phyloP scores from a whole-genome alignment of 2,888 invertebrate species.

The Mongoloraphidia duomilia region DNA sequence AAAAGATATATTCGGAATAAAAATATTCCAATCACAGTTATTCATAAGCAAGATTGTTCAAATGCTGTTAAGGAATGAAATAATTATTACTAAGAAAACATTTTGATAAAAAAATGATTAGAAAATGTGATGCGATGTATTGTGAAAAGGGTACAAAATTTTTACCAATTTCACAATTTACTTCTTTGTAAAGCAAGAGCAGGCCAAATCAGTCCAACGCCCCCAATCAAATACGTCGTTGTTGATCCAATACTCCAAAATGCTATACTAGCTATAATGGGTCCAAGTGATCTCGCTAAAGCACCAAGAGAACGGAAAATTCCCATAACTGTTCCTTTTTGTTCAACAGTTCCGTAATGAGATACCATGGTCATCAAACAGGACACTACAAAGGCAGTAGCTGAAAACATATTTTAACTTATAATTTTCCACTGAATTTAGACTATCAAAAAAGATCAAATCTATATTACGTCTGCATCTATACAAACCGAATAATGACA shows the following conservation, averaged over 20 bases:
- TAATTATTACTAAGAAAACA: too few species aligned
- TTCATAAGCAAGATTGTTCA: too few species aligned
- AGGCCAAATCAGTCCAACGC: slow-evolving; percentile 60
- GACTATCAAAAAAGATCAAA: too few species aligned
- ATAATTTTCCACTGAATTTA: background rate
- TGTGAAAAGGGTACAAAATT: too few species aligned
- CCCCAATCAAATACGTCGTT: slow-evolving; percentile 69
- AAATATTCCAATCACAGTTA: too few species aligned
- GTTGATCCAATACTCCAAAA: slow-evolving; percentile 87
- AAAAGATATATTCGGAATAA: too few species aligned
- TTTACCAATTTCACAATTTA: too few species aligned
- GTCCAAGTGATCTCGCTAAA: slow-evolving; percentile 83
- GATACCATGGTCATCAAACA: slow-evolving; percentile 91
- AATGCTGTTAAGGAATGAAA: too few species aligned
- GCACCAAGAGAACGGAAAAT: slow-evolving; percentile 90
- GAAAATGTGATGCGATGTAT: too few species aligned
- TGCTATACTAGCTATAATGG: slow-evolving; percentile 71
- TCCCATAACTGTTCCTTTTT: slow-evolving; percentile 88
- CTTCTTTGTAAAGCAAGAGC: slow-evolving; percentile 24
- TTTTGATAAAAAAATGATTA: too few species aligned
- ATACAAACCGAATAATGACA: too few species aligned
- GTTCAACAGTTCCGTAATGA: slow-evolving; percentile 58
- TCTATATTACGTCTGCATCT: too few species aligned
- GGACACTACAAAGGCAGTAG: slow-evolving; percentile 87
- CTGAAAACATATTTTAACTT: slow-evolving; percentile 30